Base-by-base conservation (phyloP, 2,888 invertebrate species). In the Chloroclysta siterata region DNA sequence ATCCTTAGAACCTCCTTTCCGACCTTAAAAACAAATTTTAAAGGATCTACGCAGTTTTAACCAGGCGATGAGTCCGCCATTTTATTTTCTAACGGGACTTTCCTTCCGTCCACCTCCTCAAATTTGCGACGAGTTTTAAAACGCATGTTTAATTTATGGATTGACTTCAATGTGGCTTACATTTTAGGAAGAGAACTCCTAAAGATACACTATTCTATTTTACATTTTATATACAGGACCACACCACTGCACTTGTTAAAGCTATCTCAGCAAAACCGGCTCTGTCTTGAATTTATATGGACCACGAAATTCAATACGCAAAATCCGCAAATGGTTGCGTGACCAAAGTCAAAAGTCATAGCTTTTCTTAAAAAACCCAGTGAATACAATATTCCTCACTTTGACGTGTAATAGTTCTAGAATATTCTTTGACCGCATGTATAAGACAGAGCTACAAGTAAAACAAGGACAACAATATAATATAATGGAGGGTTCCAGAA, bases 21-120 rank as follows among this genome's bases (percentile, higher is more conserved):
- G 72, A 70, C 70, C 58, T 73, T 70, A 72, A 59, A 65, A 71
- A 64, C 72, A 71, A 72, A 74, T 75, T 75, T 73, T 74, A 71
- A 72, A 71, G 74, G 72, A 77, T 78, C 73, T 81, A 80, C 80
- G 79, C 78, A 79, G 76, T 76, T 71, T 60, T 76, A 86, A 82
- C 88, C 86, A 84, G 85, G 85, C 85, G 88, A 87, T 79, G 87
- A 79, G 77, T 83, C 82, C 77, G 89, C 86, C 89, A 89, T 89
- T 85, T 87, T 57, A 56, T 70, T 71, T 52, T 65, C 64, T 75
- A 77, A 78, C 75, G 76, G 78, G 75, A 79, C 77, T 80, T 78
- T 77, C 78, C 78, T 78, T 78, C 78, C 79, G 76, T 78, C 77
- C 78, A 72, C 77, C 74, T 79, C 74, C 72, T 74, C 42, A 72